A percentile compares a stretch with the other conserved stretches of the same genome.
These are phyloP conservation scores for Brachyrhaphis roseni DNA, from an alignment of 2,797 vertebrate genomes.

Conservation along the genomic window DNA sequence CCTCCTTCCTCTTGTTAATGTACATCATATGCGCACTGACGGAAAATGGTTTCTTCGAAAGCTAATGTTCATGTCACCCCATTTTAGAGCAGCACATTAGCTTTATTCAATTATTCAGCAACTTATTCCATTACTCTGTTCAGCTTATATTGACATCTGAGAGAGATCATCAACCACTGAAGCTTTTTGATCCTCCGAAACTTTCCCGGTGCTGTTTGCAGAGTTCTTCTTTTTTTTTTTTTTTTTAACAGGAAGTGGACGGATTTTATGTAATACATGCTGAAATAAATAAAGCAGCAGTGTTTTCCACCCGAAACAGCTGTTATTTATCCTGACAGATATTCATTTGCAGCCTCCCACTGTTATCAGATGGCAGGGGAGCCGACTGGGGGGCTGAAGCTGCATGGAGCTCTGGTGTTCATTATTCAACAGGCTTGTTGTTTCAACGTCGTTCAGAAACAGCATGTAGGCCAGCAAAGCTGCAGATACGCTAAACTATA, in stretches of 20 bases:
- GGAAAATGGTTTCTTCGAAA: background rate
- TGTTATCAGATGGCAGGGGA: background rate
- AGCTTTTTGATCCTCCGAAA: conserved; percentile 45
- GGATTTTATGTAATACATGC: background rate
- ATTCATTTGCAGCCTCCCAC: background rate
- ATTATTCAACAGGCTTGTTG: background rate
- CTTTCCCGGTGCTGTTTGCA: conserved; percentile 14
- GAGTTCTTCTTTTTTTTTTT: background rate
- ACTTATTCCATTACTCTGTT: conserved; percentile 66
- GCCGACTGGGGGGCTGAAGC: background rate
- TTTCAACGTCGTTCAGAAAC: background rate
- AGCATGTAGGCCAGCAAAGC: background rate
- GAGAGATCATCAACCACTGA: conserved; percentile 24
- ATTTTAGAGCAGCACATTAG: conserved; percentile 66
- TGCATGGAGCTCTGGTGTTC: background rate
- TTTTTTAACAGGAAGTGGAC: conserved; percentile 26
- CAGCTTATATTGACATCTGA: conserved; percentile 57
- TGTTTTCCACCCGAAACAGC: background rate
- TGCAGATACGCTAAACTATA: background rate
- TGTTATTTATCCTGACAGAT: background rate
- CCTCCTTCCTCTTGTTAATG: background rate
- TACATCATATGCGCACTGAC: background rate
- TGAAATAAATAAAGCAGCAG: background rate
- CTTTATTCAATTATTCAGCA: conserved; percentile 77
- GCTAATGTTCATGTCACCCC: conserved; percentile 5